Conservation (phyloP, 2,888 invertebrate genomes). For the Brachyptera putata region DNA sequence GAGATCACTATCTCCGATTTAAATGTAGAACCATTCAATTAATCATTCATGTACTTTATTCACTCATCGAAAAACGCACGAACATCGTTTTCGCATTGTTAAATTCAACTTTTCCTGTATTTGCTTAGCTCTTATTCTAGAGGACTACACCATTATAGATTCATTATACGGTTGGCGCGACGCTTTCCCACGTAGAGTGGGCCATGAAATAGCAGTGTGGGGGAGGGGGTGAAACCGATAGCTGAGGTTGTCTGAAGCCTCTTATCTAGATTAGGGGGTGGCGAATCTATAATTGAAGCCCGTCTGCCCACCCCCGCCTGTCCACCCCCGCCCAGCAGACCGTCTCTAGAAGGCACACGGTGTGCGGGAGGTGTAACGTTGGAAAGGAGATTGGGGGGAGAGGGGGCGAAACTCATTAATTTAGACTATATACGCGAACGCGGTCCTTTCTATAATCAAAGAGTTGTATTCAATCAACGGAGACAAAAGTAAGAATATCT, state of each 20-base stretch:
- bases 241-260: constrained; percentile 22
- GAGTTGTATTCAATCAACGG: constrained; percentile 4
- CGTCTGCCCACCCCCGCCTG: background rate
- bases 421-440: constrained; percentile 11
- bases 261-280: constrained; percentile 30
- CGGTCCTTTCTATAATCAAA: constrained; percentile 2
- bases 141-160: constrained; percentile 28
- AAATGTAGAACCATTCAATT: too few relatives aligned
- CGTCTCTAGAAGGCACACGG: too few relatives aligned
- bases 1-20: too few relatives aligned
- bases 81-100: too few relatives aligned
- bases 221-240: constrained; percentile 12
- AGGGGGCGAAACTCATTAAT: constrained; percentile 18
- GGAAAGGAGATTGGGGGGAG: background rate
- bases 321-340: too few relatives aligned
- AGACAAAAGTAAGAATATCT: too few relatives aligned
- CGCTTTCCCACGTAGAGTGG: constrained; percentile 9
- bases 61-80: too few relatives aligned
- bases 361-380: too few relatives aligned
- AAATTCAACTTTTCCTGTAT: too few relatives aligned
- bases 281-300: constrained; percentile 30
- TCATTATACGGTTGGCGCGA: constrained; percentile 19
- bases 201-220: constrained; percentile 5
- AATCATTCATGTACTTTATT: too few relatives aligned
- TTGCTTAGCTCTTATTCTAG: too few relatives aligned